These are phyloP conservation scores for Xylocopa sonorina DNA, from an alignment of 1,140 invertebrate species.

Conservation along the genomic window DNA sequence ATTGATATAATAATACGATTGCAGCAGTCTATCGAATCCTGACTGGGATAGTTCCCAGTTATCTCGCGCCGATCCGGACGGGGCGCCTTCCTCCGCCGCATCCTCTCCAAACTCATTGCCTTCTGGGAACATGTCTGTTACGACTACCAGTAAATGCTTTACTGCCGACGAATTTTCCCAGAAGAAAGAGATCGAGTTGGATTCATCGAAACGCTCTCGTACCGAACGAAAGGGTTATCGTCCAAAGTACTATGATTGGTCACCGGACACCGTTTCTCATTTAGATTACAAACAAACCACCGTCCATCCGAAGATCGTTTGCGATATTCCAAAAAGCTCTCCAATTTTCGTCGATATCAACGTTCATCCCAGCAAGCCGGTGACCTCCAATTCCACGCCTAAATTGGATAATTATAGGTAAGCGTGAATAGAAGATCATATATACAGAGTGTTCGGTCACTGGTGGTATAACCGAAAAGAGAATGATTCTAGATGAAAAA, in stretches of 20 bases:
- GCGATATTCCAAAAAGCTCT: constrained; percentile 82
- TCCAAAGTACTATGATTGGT: constrained; percentile 75
- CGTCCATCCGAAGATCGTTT: constrained; percentile 82
- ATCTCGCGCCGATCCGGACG: constrained; percentile 85
- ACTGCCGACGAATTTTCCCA: constrained; percentile 63
- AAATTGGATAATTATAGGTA: constrained; percentile 76
- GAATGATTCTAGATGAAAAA: too few relatives aligned
- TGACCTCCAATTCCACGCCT: constrained; percentile 67
- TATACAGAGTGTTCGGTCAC: too few relatives aligned
- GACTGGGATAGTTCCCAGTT: constrained; percentile 67
- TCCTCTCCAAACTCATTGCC: constrained; percentile 73
- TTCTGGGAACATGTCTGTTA: constrained; percentile 56
- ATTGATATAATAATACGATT: too few relatives aligned
- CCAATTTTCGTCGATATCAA: constrained; percentile 77
- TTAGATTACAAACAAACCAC: constrained; percentile 76
- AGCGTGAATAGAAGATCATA: not conserved
- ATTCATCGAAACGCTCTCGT: constrained; percentile 65
- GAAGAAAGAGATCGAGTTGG: constrained; percentile 75
- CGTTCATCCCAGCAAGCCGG: constrained; percentile 60
- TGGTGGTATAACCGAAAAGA: too few relatives aligned
- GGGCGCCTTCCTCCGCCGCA: constrained; percentile 83
- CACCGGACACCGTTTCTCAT: constrained; percentile 68
- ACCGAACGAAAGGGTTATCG: constrained; percentile 83
- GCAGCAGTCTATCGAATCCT: constrained; percentile 70
- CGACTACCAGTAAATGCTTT: constrained; percentile 60